Base-by-base conservation (phyloP, 2,797 vertebrate genomes). In the Poeciliopsis gracilis region DNA sequence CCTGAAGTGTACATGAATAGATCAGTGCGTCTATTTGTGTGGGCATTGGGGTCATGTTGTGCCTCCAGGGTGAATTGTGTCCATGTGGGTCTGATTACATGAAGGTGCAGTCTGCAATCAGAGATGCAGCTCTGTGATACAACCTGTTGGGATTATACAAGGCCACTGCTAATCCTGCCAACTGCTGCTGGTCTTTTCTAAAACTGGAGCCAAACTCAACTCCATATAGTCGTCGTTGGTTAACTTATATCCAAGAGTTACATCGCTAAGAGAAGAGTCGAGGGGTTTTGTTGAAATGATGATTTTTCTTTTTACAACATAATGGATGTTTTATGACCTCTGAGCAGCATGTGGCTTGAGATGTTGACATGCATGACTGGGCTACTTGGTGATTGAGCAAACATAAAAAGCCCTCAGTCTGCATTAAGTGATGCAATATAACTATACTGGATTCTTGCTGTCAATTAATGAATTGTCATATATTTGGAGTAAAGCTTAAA, bases 71-170 rank as follows among this genome's bases (percentile, higher is more conserved):
- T 76, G 77, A 88, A 85, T 18, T 76, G 79, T 45, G 73, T 41
- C 81, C 75, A 77, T 82, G 85, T 77, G 82, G 78, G 73, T 89
- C 77, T 76, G 84, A 83, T 92, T 90, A 87, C 85, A 84, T 51
- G 75, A 86, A 85, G 87, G 78, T 90, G 83, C 77, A 83, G 77
- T 69, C 78, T 70, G 81, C 63, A 73, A 83, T 88, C 85, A 84
- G 74, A 84, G 77, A 81, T 51, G 86, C 78, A 76, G 82, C 83
- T 84, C 84, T 80, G 75, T 43, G 77, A 71, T 77, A 36, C 51
- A 45, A 79, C 77, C 78, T 38, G 75, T 30, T 71, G 78, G 78
- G 71, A 76, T 83, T 80, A 89, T 90, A 85, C 84, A 88, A 84
- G 80, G 88, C 63, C 74, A 80, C 43, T 1, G 78, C 46, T 93